Percentiles rank a stretch among this genome's conserved stretches.
phyloP scores from a whole-genome alignment of 2,797 vertebrate genomes.

The Melopsittacus undulatus region DNA sequence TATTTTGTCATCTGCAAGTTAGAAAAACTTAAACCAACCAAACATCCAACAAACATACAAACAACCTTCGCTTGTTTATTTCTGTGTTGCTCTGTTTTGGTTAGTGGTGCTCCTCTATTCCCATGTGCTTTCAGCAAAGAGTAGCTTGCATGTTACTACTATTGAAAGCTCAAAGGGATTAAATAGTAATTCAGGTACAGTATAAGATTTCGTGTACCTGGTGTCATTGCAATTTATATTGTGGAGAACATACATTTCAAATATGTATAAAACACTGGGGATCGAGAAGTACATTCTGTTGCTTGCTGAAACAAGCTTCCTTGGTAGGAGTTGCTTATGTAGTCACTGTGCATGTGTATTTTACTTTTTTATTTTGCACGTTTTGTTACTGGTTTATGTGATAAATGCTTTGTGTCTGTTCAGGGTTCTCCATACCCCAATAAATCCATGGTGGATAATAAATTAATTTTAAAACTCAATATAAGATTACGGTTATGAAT shows the following conservation, averaged over 20 bases:
- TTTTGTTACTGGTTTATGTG: not conserved
- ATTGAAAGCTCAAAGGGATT: not conserved
- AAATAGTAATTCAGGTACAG: not conserved
- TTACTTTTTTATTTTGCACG: not conserved
- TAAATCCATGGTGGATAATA: not conserved
- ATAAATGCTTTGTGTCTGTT: not conserved
- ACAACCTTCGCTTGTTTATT: not conserved
- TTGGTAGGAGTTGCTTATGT: not conserved
- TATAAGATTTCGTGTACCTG: not conserved
- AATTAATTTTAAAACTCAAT: not conserved
- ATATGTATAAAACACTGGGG: not conserved
- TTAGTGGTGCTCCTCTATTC: not conserved
- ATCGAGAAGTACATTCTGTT: not conserved
- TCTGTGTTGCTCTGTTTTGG: not conserved
- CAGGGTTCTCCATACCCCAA: not conserved
- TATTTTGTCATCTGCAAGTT: not conserved
- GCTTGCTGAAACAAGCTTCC: not conserved
- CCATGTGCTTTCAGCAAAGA: not conserved
- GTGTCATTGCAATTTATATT: not conserved
- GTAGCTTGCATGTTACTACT: not conserved
- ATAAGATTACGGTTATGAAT: not conserved
- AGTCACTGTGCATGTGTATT: not conserved
- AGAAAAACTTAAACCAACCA: not conserved
- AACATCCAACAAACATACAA: not conserved
- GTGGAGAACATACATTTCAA: not conserved